phyloP scores from a whole-genome alignment of 2,113 vertebrate species.

The Rattus norvegicus region DNA sequence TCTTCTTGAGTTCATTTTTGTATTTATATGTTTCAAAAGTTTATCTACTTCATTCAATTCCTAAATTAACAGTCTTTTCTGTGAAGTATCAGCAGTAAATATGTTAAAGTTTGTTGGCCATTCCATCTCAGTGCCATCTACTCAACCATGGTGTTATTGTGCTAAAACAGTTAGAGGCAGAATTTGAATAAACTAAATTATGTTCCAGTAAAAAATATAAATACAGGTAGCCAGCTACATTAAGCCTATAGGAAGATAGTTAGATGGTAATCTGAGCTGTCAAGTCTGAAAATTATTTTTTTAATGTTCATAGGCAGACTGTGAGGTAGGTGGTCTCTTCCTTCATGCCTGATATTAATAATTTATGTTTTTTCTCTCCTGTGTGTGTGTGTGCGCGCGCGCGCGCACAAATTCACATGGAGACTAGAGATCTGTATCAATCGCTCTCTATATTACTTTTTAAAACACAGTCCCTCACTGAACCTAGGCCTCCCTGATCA shows the following conservation, averaged over 20 bases:
- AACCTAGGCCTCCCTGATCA: background rate
- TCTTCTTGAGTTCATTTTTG: conserved; percentile 34
- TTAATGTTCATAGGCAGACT: background rate
- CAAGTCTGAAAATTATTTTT: background rate
- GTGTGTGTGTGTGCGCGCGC: no score
- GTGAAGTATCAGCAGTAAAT: background rate
- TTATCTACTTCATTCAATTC: background rate
- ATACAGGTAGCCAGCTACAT: conserved; percentile 18
- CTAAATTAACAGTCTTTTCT: conserved; percentile 1
- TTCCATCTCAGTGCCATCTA: background rate
- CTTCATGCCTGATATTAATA: background rate
- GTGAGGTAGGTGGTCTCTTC: background rate
- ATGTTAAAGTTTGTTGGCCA: background rate
- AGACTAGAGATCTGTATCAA: background rate
- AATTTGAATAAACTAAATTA: background rate
- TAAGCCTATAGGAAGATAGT: conserved; percentile 16
- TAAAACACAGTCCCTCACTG: background rate
- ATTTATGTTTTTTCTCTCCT: background rate
- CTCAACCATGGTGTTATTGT: background rate
- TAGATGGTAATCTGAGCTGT: background rate
- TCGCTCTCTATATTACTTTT: background rate
- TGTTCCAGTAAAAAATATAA: conserved; percentile 23
- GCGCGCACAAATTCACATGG: no score
- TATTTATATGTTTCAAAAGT: conserved; percentile 43
- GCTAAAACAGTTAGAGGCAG: background rate